These are phyloP conservation scores for Dicerorhinus sumatrensis DNA, from an alignment of 2,113 vertebrate species.

Conservation along the genomic window DNA sequence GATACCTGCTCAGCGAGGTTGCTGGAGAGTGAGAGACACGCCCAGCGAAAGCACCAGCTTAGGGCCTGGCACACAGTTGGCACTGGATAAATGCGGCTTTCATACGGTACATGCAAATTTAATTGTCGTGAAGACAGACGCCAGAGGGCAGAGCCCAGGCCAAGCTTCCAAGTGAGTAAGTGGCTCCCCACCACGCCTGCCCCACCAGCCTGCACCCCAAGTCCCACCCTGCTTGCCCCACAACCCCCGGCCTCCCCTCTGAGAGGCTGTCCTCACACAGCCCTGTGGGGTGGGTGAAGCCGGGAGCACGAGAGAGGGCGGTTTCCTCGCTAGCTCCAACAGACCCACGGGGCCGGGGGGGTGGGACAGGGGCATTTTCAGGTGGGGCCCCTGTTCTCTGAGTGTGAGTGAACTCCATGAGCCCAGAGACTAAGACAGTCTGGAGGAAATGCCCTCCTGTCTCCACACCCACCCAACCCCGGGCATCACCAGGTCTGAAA, in stretches of 20 bases:
- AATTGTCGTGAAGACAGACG: slow-evolving; percentile 15
- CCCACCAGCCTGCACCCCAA: neutral
- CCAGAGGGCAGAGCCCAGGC: neutral
- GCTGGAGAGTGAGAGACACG: neutral
- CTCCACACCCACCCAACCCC: neutral
- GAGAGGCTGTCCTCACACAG: neutral
- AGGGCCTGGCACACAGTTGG: neutral
- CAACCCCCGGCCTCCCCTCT: neutral
- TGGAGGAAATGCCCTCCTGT: neutral
- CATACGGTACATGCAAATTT: neutral
- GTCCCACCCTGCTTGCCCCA: neutral
- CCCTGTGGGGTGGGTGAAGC: neutral
- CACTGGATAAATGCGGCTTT: neutral
- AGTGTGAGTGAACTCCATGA: neutral
- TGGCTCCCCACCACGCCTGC: neutral
- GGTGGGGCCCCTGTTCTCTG: neutral
- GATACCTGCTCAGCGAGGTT: neutral
- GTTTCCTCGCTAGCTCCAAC: neutral
- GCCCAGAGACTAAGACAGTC: neutral
- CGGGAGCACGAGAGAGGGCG: rapidly evolving
- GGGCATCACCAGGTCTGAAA: neutral
- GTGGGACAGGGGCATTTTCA: neutral
- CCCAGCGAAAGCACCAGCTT: neutral
- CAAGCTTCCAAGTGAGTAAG: slow-evolving; percentile 22
- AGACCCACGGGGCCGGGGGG: neutral